Evolutionary conservation across 2,113 vertebrate species (phyloP).

Genomic region (Ellobius talpinus): DNA sequence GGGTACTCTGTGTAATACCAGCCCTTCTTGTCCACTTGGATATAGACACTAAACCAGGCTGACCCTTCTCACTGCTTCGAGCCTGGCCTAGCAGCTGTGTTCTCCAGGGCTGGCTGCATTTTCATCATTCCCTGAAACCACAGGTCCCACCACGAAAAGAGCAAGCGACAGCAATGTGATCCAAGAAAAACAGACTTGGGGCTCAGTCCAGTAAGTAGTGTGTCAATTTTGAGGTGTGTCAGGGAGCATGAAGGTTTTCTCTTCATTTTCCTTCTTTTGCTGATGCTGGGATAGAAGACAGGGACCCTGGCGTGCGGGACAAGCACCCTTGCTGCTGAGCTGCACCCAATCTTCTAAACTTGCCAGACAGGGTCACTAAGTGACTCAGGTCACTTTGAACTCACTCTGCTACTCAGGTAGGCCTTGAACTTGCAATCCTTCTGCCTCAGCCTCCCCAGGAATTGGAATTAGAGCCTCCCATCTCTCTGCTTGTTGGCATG

Average conservation of each 20-base stretch:
- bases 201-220: not conserved
- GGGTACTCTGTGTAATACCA: not conserved
- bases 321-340: not conserved
- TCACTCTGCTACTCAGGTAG: not conserved
- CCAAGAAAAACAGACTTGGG: not conserved
- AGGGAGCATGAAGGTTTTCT: not conserved
- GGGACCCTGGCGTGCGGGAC: not conserved
- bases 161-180: not conserved
- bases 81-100: not conserved
- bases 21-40: not conserved
- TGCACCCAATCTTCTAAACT: not conserved
- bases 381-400: not conserved
- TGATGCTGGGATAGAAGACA: not conserved
- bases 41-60: slow-evolving; percentile 36
- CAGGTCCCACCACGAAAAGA: not conserved
- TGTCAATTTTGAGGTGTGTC: not conserved
- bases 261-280: not conserved
- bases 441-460: not conserved
- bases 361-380: not conserved
- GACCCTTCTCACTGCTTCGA: not conserved
- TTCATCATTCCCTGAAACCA: slow-evolving; percentile 31
- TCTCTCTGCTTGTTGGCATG: not conserved
- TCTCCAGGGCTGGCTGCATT: slow-evolving; percentile 22
- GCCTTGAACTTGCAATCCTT: not conserved
- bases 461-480: not conserved